These are phyloP conservation scores for Chironomus riparius DNA, from an alignment of 2,888 invertebrate genomes.

Conservation along the genomic window DNA sequence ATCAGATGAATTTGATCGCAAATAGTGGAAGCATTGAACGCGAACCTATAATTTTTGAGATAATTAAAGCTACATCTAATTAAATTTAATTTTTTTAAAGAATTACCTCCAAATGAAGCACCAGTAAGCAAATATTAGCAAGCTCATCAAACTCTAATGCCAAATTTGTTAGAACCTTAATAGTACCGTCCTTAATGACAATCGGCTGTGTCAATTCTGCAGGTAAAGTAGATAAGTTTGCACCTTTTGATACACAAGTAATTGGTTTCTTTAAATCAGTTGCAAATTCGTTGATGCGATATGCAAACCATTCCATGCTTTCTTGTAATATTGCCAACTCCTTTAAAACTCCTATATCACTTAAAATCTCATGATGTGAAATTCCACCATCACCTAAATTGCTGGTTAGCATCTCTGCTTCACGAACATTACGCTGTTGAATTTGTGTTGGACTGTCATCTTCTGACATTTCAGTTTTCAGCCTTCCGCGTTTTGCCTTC, in stretches of 20 bases:
- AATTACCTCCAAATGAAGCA: constrained; percentile 89
- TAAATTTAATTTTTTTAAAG: no score
- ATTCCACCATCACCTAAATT: constrained; percentile 85
- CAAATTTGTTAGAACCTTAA: constrained; percentile 58
- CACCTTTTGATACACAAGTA: constrained; percentile 38
- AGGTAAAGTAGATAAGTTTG: constrained; percentile 27
- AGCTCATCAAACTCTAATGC: constrained; percentile 79
- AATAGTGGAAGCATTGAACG: constrained; percentile 92
- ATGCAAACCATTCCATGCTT: constrained; percentile 80
- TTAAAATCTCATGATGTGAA: constrained; percentile 73
- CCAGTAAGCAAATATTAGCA: constrained; percentile 80
- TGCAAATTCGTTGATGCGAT: constrained; percentile 53
- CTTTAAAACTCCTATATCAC: constrained; percentile 71
- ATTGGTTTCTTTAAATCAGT: constrained; percentile 49
- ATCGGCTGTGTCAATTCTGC: constrained; percentile 32
- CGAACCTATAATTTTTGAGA: constrained; percentile 62
- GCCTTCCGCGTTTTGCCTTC: constrained; percentile 30
- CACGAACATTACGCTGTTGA: constrained; percentile 68
- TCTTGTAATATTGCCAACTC: constrained; percentile 86
- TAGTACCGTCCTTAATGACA: constrained; percentile 48
- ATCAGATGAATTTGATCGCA: constrained; percentile 50
- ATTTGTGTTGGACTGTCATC: constrained; percentile 74
- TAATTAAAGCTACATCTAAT: neutral
- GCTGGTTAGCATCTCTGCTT: constrained; percentile 86
- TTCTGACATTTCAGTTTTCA: constrained; percentile 46